These are phyloP conservation scores for Hypsopygia costalis DNA, from an alignment of 2,888 invertebrate genomes.

Conservation along the genomic window DNA sequence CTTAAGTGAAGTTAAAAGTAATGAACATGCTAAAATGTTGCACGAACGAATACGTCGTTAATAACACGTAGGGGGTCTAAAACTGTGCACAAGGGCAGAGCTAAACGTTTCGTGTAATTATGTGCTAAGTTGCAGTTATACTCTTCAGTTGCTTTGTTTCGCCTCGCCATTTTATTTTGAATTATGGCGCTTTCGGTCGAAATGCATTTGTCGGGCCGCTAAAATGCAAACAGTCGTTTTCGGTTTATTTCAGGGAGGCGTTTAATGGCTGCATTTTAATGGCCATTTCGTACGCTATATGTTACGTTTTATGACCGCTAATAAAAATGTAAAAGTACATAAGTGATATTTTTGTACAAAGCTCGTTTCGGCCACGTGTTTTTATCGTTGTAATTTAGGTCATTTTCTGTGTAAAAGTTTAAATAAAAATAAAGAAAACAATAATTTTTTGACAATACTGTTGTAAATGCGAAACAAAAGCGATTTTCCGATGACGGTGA, in stretches of 20 bases:
- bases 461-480: no score
- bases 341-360: conserved; percentile 36
- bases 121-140: conserved; percentile 52
- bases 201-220: conserved; percentile 37
- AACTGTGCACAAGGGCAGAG: conserved; percentile 29
- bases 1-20: neutral
- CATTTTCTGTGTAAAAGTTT: no score
- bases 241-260: conserved; percentile 55
- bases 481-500: no score
- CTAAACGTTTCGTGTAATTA: conserved; percentile 49
- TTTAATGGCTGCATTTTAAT: conserved; percentile 62
- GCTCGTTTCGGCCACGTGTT: conserved; percentile 17
- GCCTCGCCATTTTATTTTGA: conserved; percentile 40
- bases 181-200: conserved; percentile 32
- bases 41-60: conserved; percentile 4
- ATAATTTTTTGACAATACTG: no score
- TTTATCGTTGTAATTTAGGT: neutral
- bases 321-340: conserved; percentile 51
- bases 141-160: conserved; percentile 27
- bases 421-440: no score
- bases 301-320: conserved; percentile 49
- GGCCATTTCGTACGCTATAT: conserved; percentile 47
- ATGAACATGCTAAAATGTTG: conserved; percentile 1
- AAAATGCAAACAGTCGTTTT: conserved; percentile 51
- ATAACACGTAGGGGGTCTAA: conserved; percentile 12